Evolutionary conservation across 2,113 vertebrate genomes (phyloP), one percentile per base, ranked within the genome.

Genomic region (Orcinus orca): DNA sequence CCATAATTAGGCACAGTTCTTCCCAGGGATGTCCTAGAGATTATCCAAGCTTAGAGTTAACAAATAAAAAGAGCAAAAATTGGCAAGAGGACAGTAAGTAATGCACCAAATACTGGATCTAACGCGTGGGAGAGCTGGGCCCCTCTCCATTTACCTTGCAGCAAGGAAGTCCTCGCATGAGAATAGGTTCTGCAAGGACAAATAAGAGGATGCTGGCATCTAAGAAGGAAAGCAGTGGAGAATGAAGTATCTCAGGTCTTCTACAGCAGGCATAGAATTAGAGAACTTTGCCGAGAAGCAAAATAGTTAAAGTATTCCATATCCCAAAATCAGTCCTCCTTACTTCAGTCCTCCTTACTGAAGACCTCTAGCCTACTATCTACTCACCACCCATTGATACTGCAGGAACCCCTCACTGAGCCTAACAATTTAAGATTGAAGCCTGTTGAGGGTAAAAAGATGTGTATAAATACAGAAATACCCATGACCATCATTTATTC

Each of bases 1-100:
- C 20, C 47, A 73, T 94, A 97, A 95, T 92, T 90, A 92, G 80
- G 77, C 36, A 68, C 91, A 88, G 31, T 83, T 84, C 79, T 93
- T 93, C 91, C 80, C 83, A 85, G 60, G 21, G 68, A 74, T 86
- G 74, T 82, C 47, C 47, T 87, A 95, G 58, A 94, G 67, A 94
- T 85, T 68, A 82, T 81, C n/a, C 29, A 70, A 82, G 88, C 44
- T 79, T 91, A 53, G 41, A 93, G 23, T 89, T 77, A 76, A 77
- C 71, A 55, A 41, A 70, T 65, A 88, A 92, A 94, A 62, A 76
- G 25, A 95, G 38, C n/a, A 97, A 15, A 84, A 94, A 68, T n/a
- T 62, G 21, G 6, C 71, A 89, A 82, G 20, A 70, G 20, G 13
- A 6, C 13, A 89, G 21, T 68, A 88, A 96, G 62, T 41, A 81